These are phyloP conservation scores for Lates japonicus DNA, from an alignment of 2,797 vertebrate genomes.

Conservation along the genomic window DNA sequence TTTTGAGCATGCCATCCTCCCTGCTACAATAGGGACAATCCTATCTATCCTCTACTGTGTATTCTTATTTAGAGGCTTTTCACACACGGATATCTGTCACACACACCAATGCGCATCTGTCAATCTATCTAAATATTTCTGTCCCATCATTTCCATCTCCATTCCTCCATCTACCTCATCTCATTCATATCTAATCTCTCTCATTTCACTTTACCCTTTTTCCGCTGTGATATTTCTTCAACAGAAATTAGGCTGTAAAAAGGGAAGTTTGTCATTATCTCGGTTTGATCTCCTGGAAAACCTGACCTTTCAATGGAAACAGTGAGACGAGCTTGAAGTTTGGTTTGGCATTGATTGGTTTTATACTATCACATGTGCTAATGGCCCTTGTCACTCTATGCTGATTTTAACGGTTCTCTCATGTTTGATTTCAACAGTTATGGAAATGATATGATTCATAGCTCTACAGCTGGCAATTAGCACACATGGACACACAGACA, in stretches of 20 bases:
- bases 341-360: constrained; percentile 51
- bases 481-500: neutral
- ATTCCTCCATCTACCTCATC: constrained; percentile 29
- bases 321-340: constrained; percentile 46
- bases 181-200: constrained; percentile 37
- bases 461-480: constrained; percentile 48
- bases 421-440: constrained; percentile 57
- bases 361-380: constrained; percentile 46
- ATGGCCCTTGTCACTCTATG: constrained; percentile 51
- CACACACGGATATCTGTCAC: constrained; percentile 37
- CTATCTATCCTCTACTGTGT: too few species aligned
- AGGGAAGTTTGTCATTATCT: constrained; percentile 37
- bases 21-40: neutral
- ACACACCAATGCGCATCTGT: constrained; percentile 12
- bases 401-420: constrained; percentile 47
- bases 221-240: constrained; percentile 14
- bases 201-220: constrained; percentile 22
- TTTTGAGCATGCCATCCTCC: neutral
- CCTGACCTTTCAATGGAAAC: constrained; percentile 34
- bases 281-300: constrained; percentile 47
- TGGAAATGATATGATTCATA: constrained; percentile 61
- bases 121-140: constrained; percentile 19
- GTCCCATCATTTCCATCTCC: constrained; percentile 16
- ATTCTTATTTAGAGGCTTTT: neutral
- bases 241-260: constrained; percentile 21